These are phyloP conservation scores for Drosophila mayaguana DNA, from an alignment of 2,888 invertebrate genomes.

Conservation along the genomic window DNA sequence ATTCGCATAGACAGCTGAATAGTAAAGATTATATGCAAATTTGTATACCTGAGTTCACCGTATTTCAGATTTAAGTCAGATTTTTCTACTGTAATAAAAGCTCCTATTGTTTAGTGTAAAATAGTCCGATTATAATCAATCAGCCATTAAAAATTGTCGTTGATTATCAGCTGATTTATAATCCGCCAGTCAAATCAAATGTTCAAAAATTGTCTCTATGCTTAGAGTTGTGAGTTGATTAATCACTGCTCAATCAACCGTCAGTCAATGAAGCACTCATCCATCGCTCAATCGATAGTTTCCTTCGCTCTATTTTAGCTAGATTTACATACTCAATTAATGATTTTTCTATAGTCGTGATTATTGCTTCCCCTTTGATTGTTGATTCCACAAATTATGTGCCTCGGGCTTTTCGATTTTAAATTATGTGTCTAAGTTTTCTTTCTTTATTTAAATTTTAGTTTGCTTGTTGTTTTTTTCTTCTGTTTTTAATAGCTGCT, in stretches of 20 bases:
- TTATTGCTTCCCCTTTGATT: constrained; percentile 10
- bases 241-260: not conserved
- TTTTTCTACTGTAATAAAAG: too few species aligned
- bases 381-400: constrained; percentile 18
- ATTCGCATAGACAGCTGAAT: not conserved
- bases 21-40: not conserved
- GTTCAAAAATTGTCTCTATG: not conserved
- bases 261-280: not conserved
- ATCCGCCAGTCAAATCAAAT: not conserved
- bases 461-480: constrained; percentile 1
- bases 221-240: not conserved
- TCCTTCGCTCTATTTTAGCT: not conserved
- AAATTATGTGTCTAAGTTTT: constrained; percentile 24
- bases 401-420: constrained; percentile 1
- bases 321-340: constrained; percentile 9
- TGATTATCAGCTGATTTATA: not conserved
- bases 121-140: too few species aligned
- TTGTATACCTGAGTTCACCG: not conserved
- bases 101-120: not conserved
- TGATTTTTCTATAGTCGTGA: constrained; percentile 23
- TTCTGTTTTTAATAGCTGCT: not conserved
- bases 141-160: not conserved
- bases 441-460: constrained; percentile 10
- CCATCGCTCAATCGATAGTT: not conserved
- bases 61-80: not conserved